Conservation (phyloP, 2,888 invertebrate species). For the Rhagonycha lutea region DNA sequence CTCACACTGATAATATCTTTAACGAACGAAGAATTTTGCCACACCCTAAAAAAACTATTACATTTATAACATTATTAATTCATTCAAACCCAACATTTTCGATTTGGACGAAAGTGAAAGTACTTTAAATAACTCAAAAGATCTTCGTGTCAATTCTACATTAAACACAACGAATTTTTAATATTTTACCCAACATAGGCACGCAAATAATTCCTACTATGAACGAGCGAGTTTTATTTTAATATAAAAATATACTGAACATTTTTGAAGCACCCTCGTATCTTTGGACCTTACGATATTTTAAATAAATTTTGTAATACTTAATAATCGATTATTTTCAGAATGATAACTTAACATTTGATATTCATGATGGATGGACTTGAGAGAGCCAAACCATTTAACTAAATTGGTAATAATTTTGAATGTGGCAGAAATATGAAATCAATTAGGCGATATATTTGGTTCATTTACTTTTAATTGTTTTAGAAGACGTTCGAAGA, state of each 20-base stretch:
- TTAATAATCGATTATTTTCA: no score
- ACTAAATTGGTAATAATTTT: no score
- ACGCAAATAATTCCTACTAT: conserved; percentile 14
- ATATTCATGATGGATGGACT: no score
- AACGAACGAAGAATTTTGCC: conserved; percentile 12
- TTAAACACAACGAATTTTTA: conserved; percentile 11
- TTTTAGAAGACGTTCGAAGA: no score
- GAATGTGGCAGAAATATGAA: no score
- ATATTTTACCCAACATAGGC: conserved; percentile 4
- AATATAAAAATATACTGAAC: not conserved
- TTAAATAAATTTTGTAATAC: no score
- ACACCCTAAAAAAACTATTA: conserved; percentile 18
- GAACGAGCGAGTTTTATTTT: conserved; percentile 3
- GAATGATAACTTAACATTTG: no score
- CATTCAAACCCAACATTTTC: not conserved
- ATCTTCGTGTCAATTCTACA: conserved; percentile 14
- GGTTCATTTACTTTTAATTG: no score
- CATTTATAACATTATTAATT: conserved; percentile 8
- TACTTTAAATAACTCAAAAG: conserved; percentile 10
- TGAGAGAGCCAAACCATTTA: no score
- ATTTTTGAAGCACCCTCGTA: conserved; percentile 10
- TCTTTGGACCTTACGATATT: no score
- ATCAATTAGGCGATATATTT: no score
- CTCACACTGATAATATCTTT: conserved; percentile 13
- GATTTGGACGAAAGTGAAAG: conserved; percentile 10